Percentiles rank a stretch among this genome's conserved stretches.
Conservation (phyloP, 2,888 invertebrate genomes). For the Eilema sororculum region DNA sequence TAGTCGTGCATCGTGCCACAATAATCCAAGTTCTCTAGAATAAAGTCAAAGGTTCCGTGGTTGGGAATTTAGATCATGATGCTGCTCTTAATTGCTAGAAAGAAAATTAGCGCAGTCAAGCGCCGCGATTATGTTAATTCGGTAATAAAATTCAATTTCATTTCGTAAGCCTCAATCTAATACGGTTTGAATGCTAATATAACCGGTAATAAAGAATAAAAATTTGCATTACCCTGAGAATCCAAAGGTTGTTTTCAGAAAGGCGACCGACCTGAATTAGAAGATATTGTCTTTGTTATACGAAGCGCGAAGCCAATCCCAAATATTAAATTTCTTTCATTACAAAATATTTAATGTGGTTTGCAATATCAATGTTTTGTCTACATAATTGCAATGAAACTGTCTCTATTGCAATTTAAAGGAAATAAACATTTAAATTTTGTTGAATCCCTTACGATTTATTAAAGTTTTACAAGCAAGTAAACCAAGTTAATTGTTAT, state of each 20-base stretch:
- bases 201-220: conserved; percentile 21
- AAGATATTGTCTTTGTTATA: conserved; percentile 31
- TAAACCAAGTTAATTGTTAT: conserved; percentile 18
- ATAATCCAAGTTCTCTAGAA: conserved; percentile 24
- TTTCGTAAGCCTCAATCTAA: conserved; percentile 14
- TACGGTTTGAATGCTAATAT: conserved; percentile 12
- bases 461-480: conserved; percentile 11
- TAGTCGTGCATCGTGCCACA: conserved; percentile 38
- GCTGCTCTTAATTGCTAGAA: not conserved
- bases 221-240: not conserved
- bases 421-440: conserved; percentile 16
- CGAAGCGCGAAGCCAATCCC: conserved; percentile 15
- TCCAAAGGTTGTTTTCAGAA: conserved; percentile 23
- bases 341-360: conserved; percentile 22
- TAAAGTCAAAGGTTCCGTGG: conserved; percentile 25
- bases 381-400: conserved; percentile 15
- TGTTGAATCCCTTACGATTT: conserved; percentile 27
- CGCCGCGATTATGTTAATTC: not conserved
- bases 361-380: conserved; percentile 18
- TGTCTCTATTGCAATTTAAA: conserved; percentile 22
- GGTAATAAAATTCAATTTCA: conserved; percentile 28
- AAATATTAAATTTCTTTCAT: conserved; percentile 28
- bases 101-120: conserved; percentile 4
- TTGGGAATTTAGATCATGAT: conserved; percentile 30
- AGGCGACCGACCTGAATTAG: conserved; percentile 27